These are phyloP conservation scores for Drosophila azteca DNA, from an alignment of 1,140 invertebrate genomes.

Conservation along the genomic window DNA sequence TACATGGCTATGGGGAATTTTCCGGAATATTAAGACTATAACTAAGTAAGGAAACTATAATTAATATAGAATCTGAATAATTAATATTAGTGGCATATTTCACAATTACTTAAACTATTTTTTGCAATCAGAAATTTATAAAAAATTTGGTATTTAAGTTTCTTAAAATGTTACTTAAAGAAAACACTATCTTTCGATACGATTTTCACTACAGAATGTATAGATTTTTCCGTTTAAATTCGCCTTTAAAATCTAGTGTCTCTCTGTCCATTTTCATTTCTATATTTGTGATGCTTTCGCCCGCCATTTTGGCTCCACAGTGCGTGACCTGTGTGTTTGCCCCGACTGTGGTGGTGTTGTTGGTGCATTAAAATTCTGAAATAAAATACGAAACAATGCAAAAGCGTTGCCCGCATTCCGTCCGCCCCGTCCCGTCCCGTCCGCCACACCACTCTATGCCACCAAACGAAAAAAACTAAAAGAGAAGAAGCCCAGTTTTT, in stretches of 20 bases:
- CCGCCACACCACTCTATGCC: slow-evolving; percentile 1
- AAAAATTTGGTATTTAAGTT: too few relatives aligned
- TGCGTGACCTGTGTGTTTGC: slow-evolving; percentile 48
- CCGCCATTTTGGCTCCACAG: slow-evolving; percentile 14
- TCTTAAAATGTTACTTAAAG: too few relatives aligned
- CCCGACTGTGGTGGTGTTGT: slow-evolving; percentile 52
- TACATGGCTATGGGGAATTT: too few relatives aligned
- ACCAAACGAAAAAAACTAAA: slow-evolving; percentile 11
- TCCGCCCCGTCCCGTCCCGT: neutral
- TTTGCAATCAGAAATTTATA: neutral
- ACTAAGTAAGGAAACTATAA: too few relatives aligned
- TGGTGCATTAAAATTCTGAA: slow-evolving; percentile 80
- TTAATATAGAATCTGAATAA: too few relatives aligned
- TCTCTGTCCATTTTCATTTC: neutral
- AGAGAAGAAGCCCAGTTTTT: slow-evolving; percentile 15
- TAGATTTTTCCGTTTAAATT: too few relatives aligned
- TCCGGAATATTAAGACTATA: too few relatives aligned
- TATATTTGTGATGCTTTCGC: neutral
- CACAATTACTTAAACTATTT: neutral
- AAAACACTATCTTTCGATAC: too few relatives aligned
- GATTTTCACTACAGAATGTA: too few relatives aligned
- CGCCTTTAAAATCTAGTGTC: too few relatives aligned
- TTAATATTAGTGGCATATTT: too few relatives aligned
- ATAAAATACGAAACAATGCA: slow-evolving; percentile 80
- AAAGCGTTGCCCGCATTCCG: slow-evolving; percentile 69